A percentile compares a stretch with the other conserved stretches of the same genome.
These are phyloP conservation scores for Rhagium mordax DNA, from an alignment of 2,888 invertebrate genomes.

Conservation along the genomic window DNA sequence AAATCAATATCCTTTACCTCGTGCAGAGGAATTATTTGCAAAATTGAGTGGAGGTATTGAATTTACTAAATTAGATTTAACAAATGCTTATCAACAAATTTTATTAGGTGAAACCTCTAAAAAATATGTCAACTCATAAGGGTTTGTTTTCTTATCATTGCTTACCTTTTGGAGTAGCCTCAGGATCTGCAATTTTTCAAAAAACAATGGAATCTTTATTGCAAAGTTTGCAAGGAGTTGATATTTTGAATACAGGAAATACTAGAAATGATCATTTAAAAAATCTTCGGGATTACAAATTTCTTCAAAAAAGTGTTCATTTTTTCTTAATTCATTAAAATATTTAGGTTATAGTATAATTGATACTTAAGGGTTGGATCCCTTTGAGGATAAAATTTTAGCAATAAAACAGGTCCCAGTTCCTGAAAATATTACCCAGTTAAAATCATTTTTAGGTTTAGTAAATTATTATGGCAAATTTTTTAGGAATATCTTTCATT, in stretches of 20 bases:
- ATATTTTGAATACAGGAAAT: not conserved
- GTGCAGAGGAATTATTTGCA: not conserved
- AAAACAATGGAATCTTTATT: not conserved
- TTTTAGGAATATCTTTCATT: not conserved
- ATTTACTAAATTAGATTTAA: constrained; percentile 2
- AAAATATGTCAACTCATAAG: not conserved
- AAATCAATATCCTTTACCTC: not conserved
- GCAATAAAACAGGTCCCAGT: not conserved
- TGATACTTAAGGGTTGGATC: not conserved
- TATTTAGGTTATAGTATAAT: not conserved
- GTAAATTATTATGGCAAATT: not conserved
- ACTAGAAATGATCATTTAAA: not conserved
- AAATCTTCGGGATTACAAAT: no score
- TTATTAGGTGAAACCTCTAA: not conserved
- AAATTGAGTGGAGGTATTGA: not conserved
- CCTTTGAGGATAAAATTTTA: not conserved
- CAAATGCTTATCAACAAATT: constrained; percentile 3
- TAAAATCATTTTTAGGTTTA: not conserved
- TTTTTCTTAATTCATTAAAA: not conserved
- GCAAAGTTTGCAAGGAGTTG: not conserved
- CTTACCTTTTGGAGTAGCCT: not conserved
- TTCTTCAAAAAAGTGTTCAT: no score
- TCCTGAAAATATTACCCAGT: not conserved
- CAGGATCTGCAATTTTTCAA: not conserved
- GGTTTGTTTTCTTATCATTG: not conserved